Base-by-base conservation (phyloP, 2,113 vertebrate species). In the Pluvianellus socialis region DNA sequence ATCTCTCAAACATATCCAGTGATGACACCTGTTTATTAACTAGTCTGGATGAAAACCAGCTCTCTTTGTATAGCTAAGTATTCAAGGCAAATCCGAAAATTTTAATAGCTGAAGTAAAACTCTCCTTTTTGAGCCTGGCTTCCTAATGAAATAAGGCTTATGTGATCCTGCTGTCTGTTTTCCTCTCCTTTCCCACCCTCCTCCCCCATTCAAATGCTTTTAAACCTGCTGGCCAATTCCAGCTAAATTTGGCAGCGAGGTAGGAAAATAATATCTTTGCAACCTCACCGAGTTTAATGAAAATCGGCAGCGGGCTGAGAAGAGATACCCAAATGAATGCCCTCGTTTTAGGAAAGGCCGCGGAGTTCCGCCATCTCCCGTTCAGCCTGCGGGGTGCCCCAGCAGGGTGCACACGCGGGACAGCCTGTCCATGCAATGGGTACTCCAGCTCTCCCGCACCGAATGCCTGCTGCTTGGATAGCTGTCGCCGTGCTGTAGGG, bases 161-260 rank as follows among this genome's bases (percentile, higher is more conserved):
- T 91, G 68, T 62, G 93, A 91, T 92, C 68, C 89, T 95, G 88
- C 95, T 94, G 83, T 93, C 91, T 92, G 67, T 95, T 94, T 96
- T 96, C 86, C 53, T 95, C 55, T 91, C 86, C 82, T 94, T 96
- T 95, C 83, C 89, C 89, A 96, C 61, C 38, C 76, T 89, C 86
- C 83, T 97, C 89, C 86, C 56, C 79, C 56, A 86, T 81, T 94
- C 68, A 84, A 88, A 89, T 67, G 91, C 84, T 91, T 89, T 94
- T 66, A 96, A 96, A 96, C 86, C 89, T 91, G 89, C 95, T 94
- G 93, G 91, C 83, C 89, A 96, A 84, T 92, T 95, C 84, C 93
- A 96, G 89, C 72, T 94, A 77, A 91, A 92, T 89, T 91, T 96
- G 89, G 86, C 83, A 84, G 76, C 86, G 63, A 91, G 33, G 38